A percentile compares a stretch with the other conserved stretches of the same genome.
phyloP scores from a whole-genome alignment of 2,888 invertebrate genomes.

The Nemoura dubitans region DNA sequence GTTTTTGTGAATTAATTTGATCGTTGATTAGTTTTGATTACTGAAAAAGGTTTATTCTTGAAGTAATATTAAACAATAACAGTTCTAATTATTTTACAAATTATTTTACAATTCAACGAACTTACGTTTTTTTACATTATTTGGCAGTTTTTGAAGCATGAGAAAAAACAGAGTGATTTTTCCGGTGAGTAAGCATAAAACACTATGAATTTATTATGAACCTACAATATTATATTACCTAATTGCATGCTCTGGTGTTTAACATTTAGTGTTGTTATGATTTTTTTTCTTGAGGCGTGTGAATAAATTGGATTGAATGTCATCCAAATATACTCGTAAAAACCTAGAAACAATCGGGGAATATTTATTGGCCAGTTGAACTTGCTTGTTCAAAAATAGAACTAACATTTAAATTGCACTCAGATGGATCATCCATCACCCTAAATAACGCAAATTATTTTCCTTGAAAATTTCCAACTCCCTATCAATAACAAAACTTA shows the following conservation, averaged over 20 bases:
- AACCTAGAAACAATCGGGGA: not conserved
- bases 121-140: not conserved
- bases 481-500: not conserved
- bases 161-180: constrained; percentile 31
- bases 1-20: not conserved
- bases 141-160: constrained; percentile 16
- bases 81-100: too few relatives aligned
- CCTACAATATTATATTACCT: not conserved
- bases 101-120: not conserved
- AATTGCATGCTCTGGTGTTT: not conserved
- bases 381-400: not conserved
- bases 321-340: not conserved
- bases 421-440: not conserved
- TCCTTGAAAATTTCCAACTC: not conserved
- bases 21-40: not conserved
- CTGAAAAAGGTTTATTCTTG: too few relatives aligned
- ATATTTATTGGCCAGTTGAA: not conserved
- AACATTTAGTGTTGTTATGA: not conserved
- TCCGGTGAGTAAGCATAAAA: not conserved
- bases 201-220: not conserved
- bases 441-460: not conserved
- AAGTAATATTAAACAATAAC: not conserved
- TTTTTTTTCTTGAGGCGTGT: not conserved
- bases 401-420: not conserved
- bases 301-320: not conserved